phyloP scores from a whole-genome alignment of 2,797 vertebrate genomes.

The Echiichthys vipera region DNA sequence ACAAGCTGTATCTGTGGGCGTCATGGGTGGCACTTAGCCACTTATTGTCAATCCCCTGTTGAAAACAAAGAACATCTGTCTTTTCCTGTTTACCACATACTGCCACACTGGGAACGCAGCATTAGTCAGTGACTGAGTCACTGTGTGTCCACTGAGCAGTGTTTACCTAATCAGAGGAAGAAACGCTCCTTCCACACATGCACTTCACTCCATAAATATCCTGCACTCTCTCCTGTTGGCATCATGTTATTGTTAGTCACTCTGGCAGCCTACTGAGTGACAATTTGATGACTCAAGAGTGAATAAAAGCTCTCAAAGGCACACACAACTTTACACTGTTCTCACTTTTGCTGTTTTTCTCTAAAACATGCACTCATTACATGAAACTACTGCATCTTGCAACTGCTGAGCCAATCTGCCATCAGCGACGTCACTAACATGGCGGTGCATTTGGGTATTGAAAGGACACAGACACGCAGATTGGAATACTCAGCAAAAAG shows the following conservation, averaged over 20 bases:
- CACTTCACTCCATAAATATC: neutral
- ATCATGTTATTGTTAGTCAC: neutral
- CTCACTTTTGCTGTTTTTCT: neutral
- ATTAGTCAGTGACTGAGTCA: slow-evolving; percentile 17
- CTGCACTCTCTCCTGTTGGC: neutral
- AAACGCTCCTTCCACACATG: neutral
- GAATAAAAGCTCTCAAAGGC: neutral
- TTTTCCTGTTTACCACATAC: slow-evolving; percentile 10
- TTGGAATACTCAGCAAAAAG: no score
- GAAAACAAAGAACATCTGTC: slow-evolving; percentile 19
- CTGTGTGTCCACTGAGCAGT: no score
- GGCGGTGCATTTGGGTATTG: no score
- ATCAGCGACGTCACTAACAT: no score
- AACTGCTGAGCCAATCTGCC: no score
- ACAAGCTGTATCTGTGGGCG: neutral
- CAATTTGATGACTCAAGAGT: neutral
- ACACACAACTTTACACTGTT: neutral
- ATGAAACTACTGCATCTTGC: neutral
- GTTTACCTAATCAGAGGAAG: neutral
- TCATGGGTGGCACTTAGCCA: neutral
- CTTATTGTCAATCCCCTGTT: neutral
- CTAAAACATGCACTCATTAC: neutral
- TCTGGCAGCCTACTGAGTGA: neutral
- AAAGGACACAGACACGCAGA: no score
- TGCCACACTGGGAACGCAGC: neutral